Base-by-base conservation (phyloP, 2,888 invertebrate genomes). In the Andrena praecox region DNA sequence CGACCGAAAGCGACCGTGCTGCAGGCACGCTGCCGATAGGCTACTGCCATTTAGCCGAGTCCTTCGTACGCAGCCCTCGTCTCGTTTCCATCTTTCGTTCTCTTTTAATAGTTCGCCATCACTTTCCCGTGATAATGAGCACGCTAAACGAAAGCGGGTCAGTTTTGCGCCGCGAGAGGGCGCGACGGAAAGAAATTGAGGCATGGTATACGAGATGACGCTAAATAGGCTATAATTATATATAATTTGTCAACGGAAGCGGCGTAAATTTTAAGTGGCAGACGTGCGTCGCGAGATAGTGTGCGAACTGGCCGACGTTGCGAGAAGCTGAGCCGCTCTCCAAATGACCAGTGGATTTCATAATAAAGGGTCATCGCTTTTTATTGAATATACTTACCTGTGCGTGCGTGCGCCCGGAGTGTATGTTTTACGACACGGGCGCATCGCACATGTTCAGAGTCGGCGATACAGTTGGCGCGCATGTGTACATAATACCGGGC, bases 201-300 rank as follows among this genome's bases (percentile, higher is more conserved):
- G 42, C n/a, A 16, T 2, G 20, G 27, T 16, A 3, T 71, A 16
- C 5, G 5, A 52, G 62, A 35, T 8, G 16, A 63, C 16, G 3
- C 4, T 54, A 48, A 78, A 35, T 68, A 48, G 20, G 29, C n/a
- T 48, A 3, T 68, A 68, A 73, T 80, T 29, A 1, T 50, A 50
- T 24, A 24, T 42, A 56, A 80, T 80, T 68, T 73, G 63, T 48
- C 20, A 50, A 67, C 29, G 24, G 33, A 63, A 56, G 29, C 27
- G 29, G 64, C 35, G 10, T n/a, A 54, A 71, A 29, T 29, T 31
- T 69, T 24, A 12, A 29, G 27, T 5, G 54, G 33, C 50, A 63
- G 56, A n/a, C 33, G n/a, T n/a, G 20, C n/a, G 12, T 27, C 29
- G 24, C 48, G 12, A 1, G 24, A 68, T 4, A 27, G 33, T 68